Percentiles rank a stretch among this genome's conserved stretches.
These are phyloP conservation scores for Polypterus senegalus DNA, from an alignment of 2,113 vertebrate genomes.

Conservation along the genomic window DNA sequence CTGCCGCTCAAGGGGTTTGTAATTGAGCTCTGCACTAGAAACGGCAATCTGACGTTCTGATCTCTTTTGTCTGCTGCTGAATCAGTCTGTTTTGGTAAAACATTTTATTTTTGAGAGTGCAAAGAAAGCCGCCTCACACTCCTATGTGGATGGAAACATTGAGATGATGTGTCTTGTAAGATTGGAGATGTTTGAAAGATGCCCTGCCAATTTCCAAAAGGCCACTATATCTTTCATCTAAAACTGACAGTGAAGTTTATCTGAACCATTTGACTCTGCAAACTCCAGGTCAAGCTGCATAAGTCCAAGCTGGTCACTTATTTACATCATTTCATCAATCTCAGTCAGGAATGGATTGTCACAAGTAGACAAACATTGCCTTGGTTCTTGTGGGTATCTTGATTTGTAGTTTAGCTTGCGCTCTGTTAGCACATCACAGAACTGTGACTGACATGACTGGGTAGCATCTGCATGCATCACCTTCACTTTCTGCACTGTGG, in stretches of 20 bases:
- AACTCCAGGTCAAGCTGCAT: not conserved
- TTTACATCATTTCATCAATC: too few relatives aligned
- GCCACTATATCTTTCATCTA: conserved; percentile 3
- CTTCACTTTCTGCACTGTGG: conserved; percentile 9
- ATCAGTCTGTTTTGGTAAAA: conserved; percentile 6
- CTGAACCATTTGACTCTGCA: not conserved
- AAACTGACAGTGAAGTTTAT: conserved; percentile 6
- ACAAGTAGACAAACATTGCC: too few relatives aligned
- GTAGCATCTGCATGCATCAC: conserved; percentile 1
- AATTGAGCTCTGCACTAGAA: not conserved
- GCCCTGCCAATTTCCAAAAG: conserved; percentile 9
- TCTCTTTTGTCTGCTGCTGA: conserved; percentile 8
- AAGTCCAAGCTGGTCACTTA: too few relatives aligned
- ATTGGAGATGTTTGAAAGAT: conserved; percentile 8
- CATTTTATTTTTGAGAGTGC: not conserved
- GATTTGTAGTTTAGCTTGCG: conserved; percentile 1
- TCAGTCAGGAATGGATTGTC: too few relatives aligned
- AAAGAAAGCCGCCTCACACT: too few relatives aligned
- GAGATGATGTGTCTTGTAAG: conserved; percentile 2
- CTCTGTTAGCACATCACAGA: conserved; percentile 11
- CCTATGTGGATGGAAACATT: not conserved
- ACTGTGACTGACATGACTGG: conserved; percentile 7
- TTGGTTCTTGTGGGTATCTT: not conserved
- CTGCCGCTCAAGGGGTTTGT: conserved; percentile 1
- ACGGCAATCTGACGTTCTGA: not conserved